A percentile compares a stretch with the other conserved stretches of the same genome.
Conservation (phyloP, 2,888 invertebrate species). For the Eudasyphora cyanicolor region DNA sequence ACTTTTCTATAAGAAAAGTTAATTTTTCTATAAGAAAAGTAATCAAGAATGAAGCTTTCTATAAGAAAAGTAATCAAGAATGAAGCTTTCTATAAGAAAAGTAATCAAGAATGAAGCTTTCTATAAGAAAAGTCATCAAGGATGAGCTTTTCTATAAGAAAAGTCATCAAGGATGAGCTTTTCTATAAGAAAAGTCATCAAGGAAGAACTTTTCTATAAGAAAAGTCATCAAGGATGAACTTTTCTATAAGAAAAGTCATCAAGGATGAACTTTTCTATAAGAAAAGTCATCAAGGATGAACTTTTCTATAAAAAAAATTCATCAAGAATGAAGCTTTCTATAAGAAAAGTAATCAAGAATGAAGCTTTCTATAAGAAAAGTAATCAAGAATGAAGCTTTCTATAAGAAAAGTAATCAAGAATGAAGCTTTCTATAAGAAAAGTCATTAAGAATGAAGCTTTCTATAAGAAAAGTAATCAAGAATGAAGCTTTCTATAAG, state of each 20-base stretch:
- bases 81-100: neutral
- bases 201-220: neutral
- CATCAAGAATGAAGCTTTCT: neutral
- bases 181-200: constrained; percentile 3
- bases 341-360: too few relatives aligned
- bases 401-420: constrained; percentile 1
- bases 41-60: neutral
- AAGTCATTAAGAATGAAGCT: too few relatives aligned
- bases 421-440: neutral
- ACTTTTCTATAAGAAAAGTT: neutral
- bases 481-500: neutral
- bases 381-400: neutral
- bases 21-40: too few relatives aligned
- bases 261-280: neutral
- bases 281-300: too few relatives aligned
- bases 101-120: neutral
- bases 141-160: neutral
- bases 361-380: neutral
- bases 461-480: constrained; percentile 3
- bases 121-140: constrained; percentile 1
- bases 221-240: neutral
- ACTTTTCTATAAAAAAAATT: neutral
- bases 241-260: constrained; percentile 2
- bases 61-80: too few relatives aligned
- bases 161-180: neutral